Evolutionary conservation across 53 echinoderm and acorn worm genomes (phyloP).

Genomic region (Arbacia lixula): DNA sequence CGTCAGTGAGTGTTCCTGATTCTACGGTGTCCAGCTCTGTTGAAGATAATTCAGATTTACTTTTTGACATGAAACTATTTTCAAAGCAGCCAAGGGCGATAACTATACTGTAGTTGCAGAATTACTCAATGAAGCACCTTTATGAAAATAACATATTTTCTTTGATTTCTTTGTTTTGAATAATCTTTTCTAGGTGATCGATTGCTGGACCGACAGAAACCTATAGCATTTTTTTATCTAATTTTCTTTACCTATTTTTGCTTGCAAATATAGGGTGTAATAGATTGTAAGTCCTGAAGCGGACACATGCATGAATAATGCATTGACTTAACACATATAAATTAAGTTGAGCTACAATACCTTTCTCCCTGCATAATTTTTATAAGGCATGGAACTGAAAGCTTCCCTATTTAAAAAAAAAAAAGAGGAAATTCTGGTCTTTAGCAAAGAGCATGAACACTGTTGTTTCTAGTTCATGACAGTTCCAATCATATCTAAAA

Average conservation of each 20-base stretch:
- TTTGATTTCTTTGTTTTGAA: neutral
- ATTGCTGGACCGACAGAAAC: constrained; percentile 1
- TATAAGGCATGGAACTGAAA: constrained; percentile 9
- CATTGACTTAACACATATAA: neutral
- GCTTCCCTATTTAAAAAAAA: neutral
- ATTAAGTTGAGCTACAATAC: constrained; percentile 13
- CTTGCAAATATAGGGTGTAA: constrained; percentile 11
- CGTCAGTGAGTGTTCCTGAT: constrained; percentile 1
- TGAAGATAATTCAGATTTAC: constrained; percentile 14
- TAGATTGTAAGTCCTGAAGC: neutral
- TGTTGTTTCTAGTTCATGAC: neutral
- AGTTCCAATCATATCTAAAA: constrained; percentile 26
- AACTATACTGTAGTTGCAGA: constrained; percentile 25
- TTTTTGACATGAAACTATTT: constrained; percentile 28
- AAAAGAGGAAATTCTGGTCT: neutral
- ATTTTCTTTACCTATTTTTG: too few relatives aligned
- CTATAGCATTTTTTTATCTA: constrained; percentile 4
- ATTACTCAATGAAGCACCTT: neutral
- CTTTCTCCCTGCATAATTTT: constrained; percentile 14
- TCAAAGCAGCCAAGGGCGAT: constrained; percentile 24
- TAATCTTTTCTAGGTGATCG: constrained; percentile 13
- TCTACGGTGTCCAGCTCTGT: constrained; percentile 15
- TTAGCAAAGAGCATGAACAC: constrained; percentile 5
- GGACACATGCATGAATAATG: neutral
- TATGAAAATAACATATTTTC: constrained; percentile 7